Base-by-base conservation (phyloP, 1,140 invertebrate genomes). In the Prorops nasuta region DNA sequence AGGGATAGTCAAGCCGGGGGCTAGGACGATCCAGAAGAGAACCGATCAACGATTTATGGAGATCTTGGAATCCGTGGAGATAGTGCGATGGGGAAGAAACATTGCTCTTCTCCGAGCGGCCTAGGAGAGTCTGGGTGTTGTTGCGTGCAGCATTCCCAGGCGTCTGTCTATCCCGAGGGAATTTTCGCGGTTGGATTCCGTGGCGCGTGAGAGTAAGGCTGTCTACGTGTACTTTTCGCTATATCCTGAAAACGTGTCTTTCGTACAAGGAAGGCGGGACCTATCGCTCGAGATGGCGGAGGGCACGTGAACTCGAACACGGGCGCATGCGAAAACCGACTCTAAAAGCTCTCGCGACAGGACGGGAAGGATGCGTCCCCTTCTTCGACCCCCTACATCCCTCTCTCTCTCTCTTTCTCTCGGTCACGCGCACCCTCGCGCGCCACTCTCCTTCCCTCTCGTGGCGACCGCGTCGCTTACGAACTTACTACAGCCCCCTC, bases 271-370 rank as follows among this genome's bases (percentile, higher is more conserved):
- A 64, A 69, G 59, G 67, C 66, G 67, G 66, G 58, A 64, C 65
- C 57, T 50, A 54, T 19, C 53, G 49, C 51, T 58, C 54, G 60
- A 58, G 60, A 69, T 69, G 65, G 66, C 61, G 63, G 66, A 67
- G 63, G 59, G 58, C 62, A 63, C 58, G 64, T 67, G 66, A 69
- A 54, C 55, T 58, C 41, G 44, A 34, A 42, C 10, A 51, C 34
- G 43, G 41, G 69, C 69, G 69, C 69, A 71, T 71, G 67, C 69
- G 69, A 69, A n/a, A n/a, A 67, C 56, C 53, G 57, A 62, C 53
- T 60, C 59, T 60, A 56, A 60, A 60, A 53, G n/a, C n/a, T n/a
- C 60, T 54, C 53, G 56, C 63, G 51, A 52, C 51, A 51, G 51
- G 49, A 51, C 47, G 52, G 37, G 55, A 64, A 65, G 62, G 56